These are phyloP conservation scores for Neogobius melanostomus DNA, from an alignment of 2,113 vertebrate species.

Conservation along the genomic window DNA sequence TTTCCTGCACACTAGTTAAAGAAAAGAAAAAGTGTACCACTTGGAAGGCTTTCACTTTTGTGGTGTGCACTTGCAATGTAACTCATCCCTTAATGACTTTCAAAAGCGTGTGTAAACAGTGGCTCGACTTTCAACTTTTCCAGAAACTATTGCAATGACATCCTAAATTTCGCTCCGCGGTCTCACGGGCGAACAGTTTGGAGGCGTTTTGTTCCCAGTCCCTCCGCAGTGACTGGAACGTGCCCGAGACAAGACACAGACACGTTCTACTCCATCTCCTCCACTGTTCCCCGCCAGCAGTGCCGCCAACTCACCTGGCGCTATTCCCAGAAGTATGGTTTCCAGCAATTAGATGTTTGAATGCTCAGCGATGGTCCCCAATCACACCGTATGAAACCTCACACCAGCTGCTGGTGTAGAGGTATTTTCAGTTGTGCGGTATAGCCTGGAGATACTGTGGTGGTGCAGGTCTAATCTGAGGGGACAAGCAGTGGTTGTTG, in stretches of 20 bases:
- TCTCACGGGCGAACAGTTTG: slow-evolving; percentile 55
- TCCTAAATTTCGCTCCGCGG: slow-evolving; percentile 61
- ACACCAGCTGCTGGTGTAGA: slow-evolving; percentile 51
- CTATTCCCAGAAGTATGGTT: slow-evolving; percentile 69
- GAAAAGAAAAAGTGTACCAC: neutral
- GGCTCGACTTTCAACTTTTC: slow-evolving; percentile 66
- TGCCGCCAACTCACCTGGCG: slow-evolving; percentile 68
- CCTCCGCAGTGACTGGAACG: slow-evolving; percentile 48
- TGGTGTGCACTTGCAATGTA: slow-evolving; percentile 21
- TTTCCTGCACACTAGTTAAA: neutral
- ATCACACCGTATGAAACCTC: slow-evolving; percentile 47
- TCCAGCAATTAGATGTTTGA: slow-evolving; percentile 69
- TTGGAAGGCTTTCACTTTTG: slow-evolving; percentile 11
- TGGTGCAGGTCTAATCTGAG: slow-evolving; percentile 43
- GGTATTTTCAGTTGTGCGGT: slow-evolving; percentile 43
- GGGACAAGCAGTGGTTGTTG: slow-evolving; percentile 60
- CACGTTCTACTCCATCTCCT: slow-evolving; percentile 69
- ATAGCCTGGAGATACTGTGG: slow-evolving; percentile 44
- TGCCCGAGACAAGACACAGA: slow-evolving; percentile 58
- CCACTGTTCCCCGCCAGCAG: slow-evolving; percentile 51
- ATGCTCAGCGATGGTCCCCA: slow-evolving; percentile 45
- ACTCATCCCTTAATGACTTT: slow-evolving; percentile 57
- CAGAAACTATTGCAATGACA: slow-evolving; percentile 57
- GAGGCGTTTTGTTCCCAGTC: slow-evolving; percentile 49
- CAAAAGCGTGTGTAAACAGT: slow-evolving; percentile 59